These are phyloP conservation scores for Carcinoscorpius rotundicauda DNA, from an alignment of 1,140 invertebrate genomes.

Conservation along the genomic window DNA sequence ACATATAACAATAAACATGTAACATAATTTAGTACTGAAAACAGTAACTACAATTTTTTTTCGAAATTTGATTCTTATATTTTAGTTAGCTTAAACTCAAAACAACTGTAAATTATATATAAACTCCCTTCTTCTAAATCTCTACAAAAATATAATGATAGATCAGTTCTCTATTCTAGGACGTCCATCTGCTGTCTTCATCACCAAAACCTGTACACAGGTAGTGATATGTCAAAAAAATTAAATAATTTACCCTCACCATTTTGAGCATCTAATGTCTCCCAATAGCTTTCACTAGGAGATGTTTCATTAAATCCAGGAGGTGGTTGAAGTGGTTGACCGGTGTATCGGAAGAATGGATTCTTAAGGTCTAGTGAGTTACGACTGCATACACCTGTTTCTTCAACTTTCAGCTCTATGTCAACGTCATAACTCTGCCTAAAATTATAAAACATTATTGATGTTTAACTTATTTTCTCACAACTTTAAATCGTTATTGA, in stretches of 20 bases:
- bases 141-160: no score
- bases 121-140: no score
- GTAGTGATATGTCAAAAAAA: background rate
- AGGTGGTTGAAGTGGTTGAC: slow-evolving; percentile 40
- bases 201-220: background rate
- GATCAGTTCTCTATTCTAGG: no score
- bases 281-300: slow-evolving; percentile 84
- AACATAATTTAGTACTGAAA: no score
- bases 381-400: slow-evolving; percentile 59
- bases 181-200: no score
- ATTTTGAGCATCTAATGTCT: slow-evolving; percentile 57
- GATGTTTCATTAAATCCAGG: slow-evolving; percentile 78
- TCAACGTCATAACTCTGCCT: slow-evolving; percentile 98
- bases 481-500: no score
- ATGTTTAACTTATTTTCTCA: background rate
- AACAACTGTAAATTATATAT: no score
- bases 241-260: slow-evolving; percentile 2
- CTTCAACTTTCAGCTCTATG: slow-evolving; percentile 82
- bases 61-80: no score
- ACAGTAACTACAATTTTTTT: no score
- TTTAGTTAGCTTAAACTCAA: no score
- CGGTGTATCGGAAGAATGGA: slow-evolving; percentile 75
- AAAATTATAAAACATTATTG: slow-evolving; percentile 22
- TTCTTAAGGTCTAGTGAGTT: slow-evolving; percentile 97
- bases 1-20: no score